These are phyloP conservation scores for Antrozous pallidus DNA, from an alignment of 2,797 vertebrate species.

Conservation along the genomic window DNA sequence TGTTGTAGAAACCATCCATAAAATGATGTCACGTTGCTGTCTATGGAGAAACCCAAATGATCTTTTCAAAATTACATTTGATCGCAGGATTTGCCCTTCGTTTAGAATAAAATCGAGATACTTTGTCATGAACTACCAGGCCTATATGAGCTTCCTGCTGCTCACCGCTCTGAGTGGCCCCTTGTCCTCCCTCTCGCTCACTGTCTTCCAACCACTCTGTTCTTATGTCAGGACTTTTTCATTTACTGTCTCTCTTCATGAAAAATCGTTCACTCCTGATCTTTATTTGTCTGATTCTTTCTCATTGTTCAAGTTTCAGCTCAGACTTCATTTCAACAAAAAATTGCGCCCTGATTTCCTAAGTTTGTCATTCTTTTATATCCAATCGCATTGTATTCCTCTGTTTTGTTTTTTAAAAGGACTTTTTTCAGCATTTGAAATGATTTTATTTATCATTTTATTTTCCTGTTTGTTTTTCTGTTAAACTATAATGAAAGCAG, in stretches of 20 bases:
- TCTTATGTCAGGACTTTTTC: not conserved
- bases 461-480: not conserved
- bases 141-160: rapidly evolving
- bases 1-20: not conserved
- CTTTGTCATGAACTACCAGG: not conserved
- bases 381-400: not conserved
- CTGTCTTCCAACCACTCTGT: no score
- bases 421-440: not conserved
- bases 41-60: not conserved
- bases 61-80: not conserved
- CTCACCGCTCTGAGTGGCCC: not conserved
- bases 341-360: not conserved
- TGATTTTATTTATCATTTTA: not conserved
- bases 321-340: not conserved
- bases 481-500: not conserved
- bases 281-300: not conserved
- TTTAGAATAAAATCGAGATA: not conserved
- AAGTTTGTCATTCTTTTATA: not conserved
- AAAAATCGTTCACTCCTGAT: not conserved
- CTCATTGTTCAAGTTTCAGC: not conserved
- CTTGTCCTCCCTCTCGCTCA: not conserved
- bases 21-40: not conserved
- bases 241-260: no score
- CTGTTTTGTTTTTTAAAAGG: not conserved
- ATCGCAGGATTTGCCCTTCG: not conserved